These are phyloP conservation scores for Pholis gunnellus DNA, from an alignment of 2,113 vertebrate species.

Conservation along the genomic window DNA sequence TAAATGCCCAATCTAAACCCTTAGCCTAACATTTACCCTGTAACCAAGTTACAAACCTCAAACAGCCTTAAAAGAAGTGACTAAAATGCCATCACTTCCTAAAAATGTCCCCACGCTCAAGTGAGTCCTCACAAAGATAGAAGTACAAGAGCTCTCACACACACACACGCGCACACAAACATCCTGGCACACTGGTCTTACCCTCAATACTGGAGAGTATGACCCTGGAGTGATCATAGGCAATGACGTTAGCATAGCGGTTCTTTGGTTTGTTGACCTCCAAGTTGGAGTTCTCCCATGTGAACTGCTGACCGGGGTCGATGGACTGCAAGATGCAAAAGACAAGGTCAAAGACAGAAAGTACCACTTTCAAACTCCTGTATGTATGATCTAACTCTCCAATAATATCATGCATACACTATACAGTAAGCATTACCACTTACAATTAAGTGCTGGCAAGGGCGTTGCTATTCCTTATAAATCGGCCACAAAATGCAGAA, in stretches of 20 bases:
- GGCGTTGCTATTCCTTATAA: not conserved
- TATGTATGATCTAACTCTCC: not conserved
- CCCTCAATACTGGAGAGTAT: slow-evolving; percentile 95
- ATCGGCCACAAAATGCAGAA: slow-evolving; percentile 9
- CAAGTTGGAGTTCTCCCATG: slow-evolving; percentile 98
- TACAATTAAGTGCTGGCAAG: not conserved
- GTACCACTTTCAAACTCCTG: not conserved
- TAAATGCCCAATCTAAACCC: slow-evolving; percentile 11
- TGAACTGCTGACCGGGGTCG: slow-evolving; percentile 98
- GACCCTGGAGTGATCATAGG: slow-evolving; percentile 97
- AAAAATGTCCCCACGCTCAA: slow-evolving; percentile 10
- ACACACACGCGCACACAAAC: slow-evolving; percentile 20
- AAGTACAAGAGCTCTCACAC: not conserved
- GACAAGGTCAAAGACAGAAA: slow-evolving; percentile 14
- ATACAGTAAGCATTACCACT: not conserved
- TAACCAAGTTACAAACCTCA: slow-evolving; percentile 31
- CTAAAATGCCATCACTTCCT: slow-evolving; percentile 25
- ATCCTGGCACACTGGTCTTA: slow-evolving; percentile 85
- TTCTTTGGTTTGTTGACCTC: slow-evolving; percentile 99
- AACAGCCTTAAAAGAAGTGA: slow-evolving; percentile 9
- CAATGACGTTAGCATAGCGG: slow-evolving; percentile 98
- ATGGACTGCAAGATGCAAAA: slow-evolving; percentile 88
- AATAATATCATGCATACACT: not conserved
- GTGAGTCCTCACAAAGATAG: slow-evolving; percentile 10
- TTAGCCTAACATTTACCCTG: slow-evolving; percentile 12